Conservation (phyloP, 2,888 invertebrate genomes). For the Carterocephalus palaemon region DNA sequence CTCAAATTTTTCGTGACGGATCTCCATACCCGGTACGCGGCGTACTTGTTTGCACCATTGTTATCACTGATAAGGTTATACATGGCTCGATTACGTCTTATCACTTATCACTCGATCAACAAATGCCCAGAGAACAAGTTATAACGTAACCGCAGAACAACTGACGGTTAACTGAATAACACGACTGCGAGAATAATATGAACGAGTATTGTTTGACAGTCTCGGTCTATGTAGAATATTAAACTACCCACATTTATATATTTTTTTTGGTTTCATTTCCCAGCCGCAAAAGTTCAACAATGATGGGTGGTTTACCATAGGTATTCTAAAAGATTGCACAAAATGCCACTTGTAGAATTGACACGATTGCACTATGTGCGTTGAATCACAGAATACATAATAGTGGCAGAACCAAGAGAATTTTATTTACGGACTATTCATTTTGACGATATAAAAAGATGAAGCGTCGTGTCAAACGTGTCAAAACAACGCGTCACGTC, state of each 20-base stretch:
- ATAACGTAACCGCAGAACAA: slow-evolving; percentile 8
- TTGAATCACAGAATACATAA: too few species aligned
- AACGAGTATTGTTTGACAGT: background rate
- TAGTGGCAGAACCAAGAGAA: too few species aligned
- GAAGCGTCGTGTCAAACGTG: too few species aligned
- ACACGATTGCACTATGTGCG: too few species aligned
- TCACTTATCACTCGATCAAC: slow-evolving; percentile 70
- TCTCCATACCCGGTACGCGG: slow-evolving; percentile 50
- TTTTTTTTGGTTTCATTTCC: slow-evolving; percentile 3
- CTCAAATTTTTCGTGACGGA: slow-evolving; percentile 43
- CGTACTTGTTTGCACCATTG: slow-evolving; percentile 60
- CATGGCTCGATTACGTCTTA: slow-evolving; percentile 71
- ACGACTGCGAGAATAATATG: background rate
- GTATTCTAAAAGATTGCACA: too few species aligned
- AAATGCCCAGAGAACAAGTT: slow-evolving; percentile 28
- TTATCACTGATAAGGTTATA: slow-evolving; percentile 72
- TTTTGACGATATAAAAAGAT: too few species aligned
- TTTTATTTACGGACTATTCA: too few species aligned
- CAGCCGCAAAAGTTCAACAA: too few species aligned
- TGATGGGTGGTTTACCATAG: too few species aligned
- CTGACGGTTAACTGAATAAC: background rate
- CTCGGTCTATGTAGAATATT: background rate
- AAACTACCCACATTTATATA: slow-evolving; percentile 10
- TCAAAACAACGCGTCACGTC: too few species aligned
- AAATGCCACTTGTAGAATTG: too few species aligned